Percentiles rank a stretch among this genome's conserved stretches.
These are phyloP conservation scores for Ivindomyrus marchei DNA, from an alignment of 2,113 vertebrate genomes.

Conservation along the genomic window DNA sequence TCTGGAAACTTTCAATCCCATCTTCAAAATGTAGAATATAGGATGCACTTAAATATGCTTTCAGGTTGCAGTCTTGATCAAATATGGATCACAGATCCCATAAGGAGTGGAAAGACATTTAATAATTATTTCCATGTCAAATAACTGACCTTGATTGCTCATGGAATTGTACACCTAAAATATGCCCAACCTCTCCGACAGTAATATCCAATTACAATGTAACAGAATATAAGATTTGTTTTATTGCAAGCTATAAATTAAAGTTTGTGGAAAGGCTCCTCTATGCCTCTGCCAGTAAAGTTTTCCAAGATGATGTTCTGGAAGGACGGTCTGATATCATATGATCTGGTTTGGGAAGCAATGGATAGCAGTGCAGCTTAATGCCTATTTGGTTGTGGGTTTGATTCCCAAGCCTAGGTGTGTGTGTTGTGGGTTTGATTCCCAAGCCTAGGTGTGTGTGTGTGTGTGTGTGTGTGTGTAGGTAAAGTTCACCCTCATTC, in stretches of 20 bases:
- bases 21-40: not conserved
- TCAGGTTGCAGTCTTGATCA: not conserved
- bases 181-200: not conserved
- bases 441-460: not conserved
- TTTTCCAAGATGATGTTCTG: conserved; percentile 1
- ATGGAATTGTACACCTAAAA: conserved; percentile 10
- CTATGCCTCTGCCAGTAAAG: not conserved
- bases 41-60: not conserved
- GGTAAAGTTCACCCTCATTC: not conserved
- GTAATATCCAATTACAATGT: not conserved
- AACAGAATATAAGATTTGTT: conserved; percentile 4
- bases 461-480: not conserved
- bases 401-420: not conserved
- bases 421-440: not conserved
- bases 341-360: not conserved
- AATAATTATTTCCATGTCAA: not conserved
- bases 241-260: conserved; percentile 9
- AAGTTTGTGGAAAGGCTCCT: not conserved
- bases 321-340: not conserved
- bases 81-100: not conserved
- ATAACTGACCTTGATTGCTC: not conserved
- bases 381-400: not conserved
- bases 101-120: not conserved
- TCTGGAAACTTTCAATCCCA: not conserved
- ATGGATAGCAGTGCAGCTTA: not conserved